phyloP scores from a whole-genome alignment of 2,113 vertebrate genomes.

The Nymphicus hollandicus region DNA sequence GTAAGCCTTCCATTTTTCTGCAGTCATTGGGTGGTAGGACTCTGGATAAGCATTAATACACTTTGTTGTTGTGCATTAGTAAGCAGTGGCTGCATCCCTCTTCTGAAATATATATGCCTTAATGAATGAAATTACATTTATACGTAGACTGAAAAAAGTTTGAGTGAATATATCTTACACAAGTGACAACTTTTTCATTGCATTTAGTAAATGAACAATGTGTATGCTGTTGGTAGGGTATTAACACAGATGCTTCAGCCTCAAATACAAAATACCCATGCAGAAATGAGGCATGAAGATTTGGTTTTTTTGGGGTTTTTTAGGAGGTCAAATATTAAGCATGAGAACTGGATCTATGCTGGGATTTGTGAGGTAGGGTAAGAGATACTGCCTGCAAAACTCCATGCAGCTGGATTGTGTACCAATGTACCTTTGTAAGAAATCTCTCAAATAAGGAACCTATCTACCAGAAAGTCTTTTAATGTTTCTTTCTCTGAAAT shows the following conservation, averaged over 20 bases:
- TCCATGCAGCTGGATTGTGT: constrained; percentile 15
- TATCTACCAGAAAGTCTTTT: constrained; percentile 51
- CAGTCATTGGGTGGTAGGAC: not conserved
- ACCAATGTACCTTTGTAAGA: not conserved
- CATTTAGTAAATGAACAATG: not conserved
- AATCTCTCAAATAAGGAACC: constrained; percentile 55
- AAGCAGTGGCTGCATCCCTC: not conserved
- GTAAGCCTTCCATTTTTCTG: not conserved
- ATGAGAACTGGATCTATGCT: not conserved
- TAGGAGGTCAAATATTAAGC: not conserved
- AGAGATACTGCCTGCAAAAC: constrained; percentile 7
- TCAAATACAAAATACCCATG: not conserved
- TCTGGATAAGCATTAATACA: not conserved
- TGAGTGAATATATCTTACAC: not conserved
- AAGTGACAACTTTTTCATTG: not conserved
- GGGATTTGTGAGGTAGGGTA: not conserved
- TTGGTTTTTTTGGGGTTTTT: not conserved
- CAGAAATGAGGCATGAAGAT: not conserved
- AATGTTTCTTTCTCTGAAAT: constrained; percentile 45
- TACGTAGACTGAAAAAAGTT: not conserved
- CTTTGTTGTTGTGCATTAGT: not conserved
- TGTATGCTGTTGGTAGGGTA: not conserved
- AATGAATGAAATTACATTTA: not conserved
- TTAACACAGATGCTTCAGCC: not conserved
- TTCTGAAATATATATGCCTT: not conserved